Conservation (phyloP, 2,797 vertebrate species). For the Amazona ochrocephala region DNA sequence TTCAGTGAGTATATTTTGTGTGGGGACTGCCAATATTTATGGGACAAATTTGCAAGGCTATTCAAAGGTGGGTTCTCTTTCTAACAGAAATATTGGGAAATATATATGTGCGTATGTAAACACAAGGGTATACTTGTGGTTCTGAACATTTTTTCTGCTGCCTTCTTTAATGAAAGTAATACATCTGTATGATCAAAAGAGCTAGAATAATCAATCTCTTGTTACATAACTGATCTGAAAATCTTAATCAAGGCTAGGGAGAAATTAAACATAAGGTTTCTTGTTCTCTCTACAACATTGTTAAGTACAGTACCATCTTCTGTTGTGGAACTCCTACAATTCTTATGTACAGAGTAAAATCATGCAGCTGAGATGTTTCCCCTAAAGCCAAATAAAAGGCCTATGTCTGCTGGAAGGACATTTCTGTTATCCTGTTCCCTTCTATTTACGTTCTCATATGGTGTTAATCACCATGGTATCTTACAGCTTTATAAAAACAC, state of each 20-base stretch:
- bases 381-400: conserved; percentile 15
- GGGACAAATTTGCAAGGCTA: not conserved
- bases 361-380: not conserved
- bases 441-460: conserved; percentile 53
- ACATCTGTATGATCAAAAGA: conserved; percentile 25
- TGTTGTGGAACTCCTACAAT: not conserved
- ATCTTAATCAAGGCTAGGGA: conserved; percentile 25
- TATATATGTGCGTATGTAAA: not conserved
- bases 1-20: not conserved
- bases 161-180: conserved; percentile 15
- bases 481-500: conserved; percentile 57
- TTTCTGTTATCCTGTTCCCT: conserved; percentile 37
- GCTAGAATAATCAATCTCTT: conserved; percentile 18
- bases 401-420: not conserved
- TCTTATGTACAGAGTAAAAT: conserved; percentile 1
- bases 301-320: not conserved
- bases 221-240: conserved; percentile 12
- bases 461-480: conserved; percentile 68
- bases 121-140: not conserved
- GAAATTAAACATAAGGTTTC: conserved; percentile 1
- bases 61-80: not conserved
- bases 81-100: not conserved
- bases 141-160: not conserved
- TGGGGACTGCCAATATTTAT: not conserved
- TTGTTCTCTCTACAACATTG: not conserved